Conservation (phyloP, 2,888 invertebrate species). For the Temnothorax ravouxi region DNA sequence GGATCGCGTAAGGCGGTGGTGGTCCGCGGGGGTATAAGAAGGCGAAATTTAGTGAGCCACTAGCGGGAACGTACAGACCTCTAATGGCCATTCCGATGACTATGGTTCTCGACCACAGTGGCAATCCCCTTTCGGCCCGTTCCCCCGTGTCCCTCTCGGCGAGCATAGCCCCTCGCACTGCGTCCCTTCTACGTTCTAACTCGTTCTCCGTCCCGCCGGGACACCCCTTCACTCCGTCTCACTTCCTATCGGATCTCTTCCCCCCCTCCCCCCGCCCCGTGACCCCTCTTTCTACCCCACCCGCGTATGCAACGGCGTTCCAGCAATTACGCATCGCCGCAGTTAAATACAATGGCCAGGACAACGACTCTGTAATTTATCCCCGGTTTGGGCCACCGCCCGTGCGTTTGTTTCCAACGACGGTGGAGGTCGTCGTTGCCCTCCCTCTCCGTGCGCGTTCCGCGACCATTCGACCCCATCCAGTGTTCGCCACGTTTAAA, state of each 20-base stretch:
- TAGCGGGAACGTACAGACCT: constrained; percentile 82
- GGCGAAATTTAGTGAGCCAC: constrained; percentile 85
- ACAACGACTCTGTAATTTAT: constrained; percentile 85
- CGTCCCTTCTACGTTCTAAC: constrained; percentile 26
- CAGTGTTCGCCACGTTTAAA: constrained; percentile 59
- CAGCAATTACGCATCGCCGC: constrained; percentile 84
- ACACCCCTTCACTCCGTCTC: constrained; percentile 19
- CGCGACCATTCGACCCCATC: constrained; percentile 52
- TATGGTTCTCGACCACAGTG: constrained; percentile 81
- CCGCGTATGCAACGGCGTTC: constrained; percentile 77
- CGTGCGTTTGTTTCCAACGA: constrained; percentile 69
- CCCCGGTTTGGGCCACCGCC: constrained; percentile 76
- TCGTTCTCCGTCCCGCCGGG: constrained; percentile 18
- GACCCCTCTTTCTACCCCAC: constrained; percentile 40
- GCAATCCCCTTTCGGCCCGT: constrained; percentile 68
- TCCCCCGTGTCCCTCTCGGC: constrained; percentile 48
- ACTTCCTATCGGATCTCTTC: constrained; percentile 70
- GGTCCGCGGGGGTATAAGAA: constrained; percentile 78
- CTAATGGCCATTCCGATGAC: constrained; percentile 85
- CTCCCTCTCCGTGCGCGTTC: constrained; percentile 39
- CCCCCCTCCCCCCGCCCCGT: constrained; percentile 59
- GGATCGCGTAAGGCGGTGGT: constrained; percentile 80
- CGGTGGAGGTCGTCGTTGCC: constrained; percentile 56
- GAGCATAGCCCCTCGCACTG: neutral
- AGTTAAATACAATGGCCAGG: constrained; percentile 83